These are phyloP conservation scores for Vulpes lagopus DNA, from an alignment of 2,113 vertebrate genomes.

Conservation along the genomic window DNA sequence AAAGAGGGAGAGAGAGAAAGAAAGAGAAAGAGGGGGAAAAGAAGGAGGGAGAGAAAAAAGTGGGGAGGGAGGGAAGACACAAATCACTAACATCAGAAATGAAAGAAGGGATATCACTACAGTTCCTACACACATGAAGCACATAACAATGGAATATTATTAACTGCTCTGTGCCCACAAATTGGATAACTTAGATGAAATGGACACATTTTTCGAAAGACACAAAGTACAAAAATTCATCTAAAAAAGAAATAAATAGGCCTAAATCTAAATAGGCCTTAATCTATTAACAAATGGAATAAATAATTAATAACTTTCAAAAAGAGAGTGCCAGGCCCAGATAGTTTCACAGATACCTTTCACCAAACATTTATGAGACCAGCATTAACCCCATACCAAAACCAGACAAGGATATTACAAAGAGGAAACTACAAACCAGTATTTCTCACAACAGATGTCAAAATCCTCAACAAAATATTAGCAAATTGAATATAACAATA, in stretches of 20 bases:
- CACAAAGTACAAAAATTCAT: neutral
- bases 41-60: neutral
- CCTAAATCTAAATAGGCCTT: neutral
- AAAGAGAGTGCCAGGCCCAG: neutral
- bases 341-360: neutral
- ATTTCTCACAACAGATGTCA: neutral
- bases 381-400: neutral
- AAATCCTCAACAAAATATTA: neutral
- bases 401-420: neutral
- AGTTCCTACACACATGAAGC: neutral
- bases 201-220: neutral
- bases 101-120: neutral
- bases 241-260: neutral
- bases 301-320: neutral
- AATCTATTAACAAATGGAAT: neutral
- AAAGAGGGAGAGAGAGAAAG: neutral
- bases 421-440: neutral
- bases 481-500: neutral
- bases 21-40: neutral
- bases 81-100: neutral
- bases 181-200: neutral
- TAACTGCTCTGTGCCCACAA: neutral
- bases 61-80: neutral
- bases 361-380: constrained; percentile 8
- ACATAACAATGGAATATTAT: neutral